These are phyloP conservation scores for Sphinx pinastri DNA, from an alignment of 2,888 invertebrate genomes.

Conservation along the genomic window DNA sequence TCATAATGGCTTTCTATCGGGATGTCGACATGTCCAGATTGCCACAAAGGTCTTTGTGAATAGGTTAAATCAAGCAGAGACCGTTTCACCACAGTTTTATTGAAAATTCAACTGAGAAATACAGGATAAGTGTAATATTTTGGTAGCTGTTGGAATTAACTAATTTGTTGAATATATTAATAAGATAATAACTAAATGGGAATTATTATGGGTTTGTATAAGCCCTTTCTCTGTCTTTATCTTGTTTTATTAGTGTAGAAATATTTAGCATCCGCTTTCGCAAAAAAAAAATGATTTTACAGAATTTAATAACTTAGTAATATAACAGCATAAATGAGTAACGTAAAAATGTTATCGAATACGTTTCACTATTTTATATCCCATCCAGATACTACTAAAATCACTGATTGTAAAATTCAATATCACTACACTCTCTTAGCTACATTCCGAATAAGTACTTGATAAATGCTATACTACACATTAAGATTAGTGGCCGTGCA, in stretches of 20 bases:
- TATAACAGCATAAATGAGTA: too few species aligned
- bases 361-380: too few species aligned
- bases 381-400: background rate
- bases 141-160: background rate
- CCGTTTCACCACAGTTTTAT: conserved; percentile 32
- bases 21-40: conserved; percentile 33
- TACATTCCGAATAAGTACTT: background rate
- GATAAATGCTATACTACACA: conserved; percentile 1
- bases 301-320: too few species aligned
- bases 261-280: too few species aligned
- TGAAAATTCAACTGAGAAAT: conserved; percentile 36
- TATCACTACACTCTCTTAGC: background rate
- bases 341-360: too few species aligned
- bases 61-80: conserved; percentile 45
- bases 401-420: background rate
- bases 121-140: background rate
- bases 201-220: too few species aligned
- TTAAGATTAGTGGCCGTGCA: conserved; percentile 3
- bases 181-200: too few species aligned
- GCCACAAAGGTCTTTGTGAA: conserved; percentile 44
- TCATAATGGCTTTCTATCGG: conserved; percentile 32
- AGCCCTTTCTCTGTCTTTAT: too few species aligned
- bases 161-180: too few species aligned
- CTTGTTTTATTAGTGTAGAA: too few species aligned
- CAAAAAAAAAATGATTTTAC: too few species aligned